Percentiles rank a stretch among this genome's conserved stretches.
These are phyloP conservation scores for Meriones psammophilus DNA, from an alignment of 2,797 vertebrate species.

Conservation along the genomic window DNA sequence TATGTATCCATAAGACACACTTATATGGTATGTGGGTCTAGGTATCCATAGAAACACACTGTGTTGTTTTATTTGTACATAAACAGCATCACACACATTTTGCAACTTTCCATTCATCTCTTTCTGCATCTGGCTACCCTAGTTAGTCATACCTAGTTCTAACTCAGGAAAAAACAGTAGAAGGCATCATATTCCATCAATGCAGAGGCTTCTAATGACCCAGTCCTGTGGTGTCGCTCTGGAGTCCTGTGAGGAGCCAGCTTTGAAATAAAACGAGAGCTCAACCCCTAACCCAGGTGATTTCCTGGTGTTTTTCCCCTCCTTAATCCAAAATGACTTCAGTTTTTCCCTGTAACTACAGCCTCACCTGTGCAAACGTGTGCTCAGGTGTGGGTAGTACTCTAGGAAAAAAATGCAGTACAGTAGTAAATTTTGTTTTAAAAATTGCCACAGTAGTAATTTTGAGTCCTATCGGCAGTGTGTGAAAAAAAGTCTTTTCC, in stretches of 20 bases:
- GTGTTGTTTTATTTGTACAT: background rate
- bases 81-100: background rate
- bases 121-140: background rate
- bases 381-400: background rate
- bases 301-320: background rate
- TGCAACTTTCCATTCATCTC: background rate
- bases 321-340: background rate
- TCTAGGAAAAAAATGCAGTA: background rate
- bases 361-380: background rate
- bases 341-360: background rate
- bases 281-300: background rate
- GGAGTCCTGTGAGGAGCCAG: background rate
- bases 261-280: background rate
- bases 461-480: background rate
- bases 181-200: background rate
- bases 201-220: background rate
- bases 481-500: background rate
- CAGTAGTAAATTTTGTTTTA: background rate
- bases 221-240: background rate
- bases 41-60: background rate
- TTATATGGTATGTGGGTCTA: background rate
- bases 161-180: background rate
- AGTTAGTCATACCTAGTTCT: background rate
- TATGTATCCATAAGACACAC: background rate
- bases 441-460: background rate